Evolutionary conservation across 2,113 vertebrate species (phyloP).

Genomic region (Nothoprocta pentlandii): DNA sequence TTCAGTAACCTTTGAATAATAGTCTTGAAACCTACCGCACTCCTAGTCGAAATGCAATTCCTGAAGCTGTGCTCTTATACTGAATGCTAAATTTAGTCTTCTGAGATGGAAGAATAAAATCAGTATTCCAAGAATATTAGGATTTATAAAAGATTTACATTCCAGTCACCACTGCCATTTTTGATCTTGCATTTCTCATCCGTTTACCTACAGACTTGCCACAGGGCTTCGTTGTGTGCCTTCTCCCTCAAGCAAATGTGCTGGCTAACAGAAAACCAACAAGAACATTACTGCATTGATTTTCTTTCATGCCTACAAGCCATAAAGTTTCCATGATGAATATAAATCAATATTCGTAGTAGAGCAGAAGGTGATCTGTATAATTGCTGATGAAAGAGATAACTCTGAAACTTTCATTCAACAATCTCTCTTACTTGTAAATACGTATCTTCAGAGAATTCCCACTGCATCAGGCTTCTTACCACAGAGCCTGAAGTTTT

Average conservation of each 20-base stretch:
- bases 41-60: conserved; percentile 1
- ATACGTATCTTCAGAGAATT: not conserved
- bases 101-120: conserved; percentile 27
- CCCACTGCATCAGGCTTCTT: not conserved
- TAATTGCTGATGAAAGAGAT: conserved; percentile 54
- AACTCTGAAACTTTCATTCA: conserved; percentile 2
- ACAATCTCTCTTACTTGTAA: not conserved
- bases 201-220: conserved; percentile 14
- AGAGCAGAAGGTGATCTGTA: conserved; percentile 47
- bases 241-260: not conserved
- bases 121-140: not conserved
- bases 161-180: not conserved
- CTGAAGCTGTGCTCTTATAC: conserved; percentile 3
- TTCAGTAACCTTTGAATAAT: conserved; percentile 45
- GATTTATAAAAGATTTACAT: conserved; percentile 21
- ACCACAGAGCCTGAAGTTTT: not conserved
- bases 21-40: conserved; percentile 24
- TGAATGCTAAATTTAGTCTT: conserved; percentile 8
- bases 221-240: not conserved
- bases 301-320: conserved; percentile 54
- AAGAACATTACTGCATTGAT: conserved; percentile 20
- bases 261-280: conserved; percentile 21
- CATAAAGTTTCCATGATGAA: conserved; percentile 55
- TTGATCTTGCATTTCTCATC: conserved; percentile 8
- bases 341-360: conserved; percentile 66